Evolutionary conservation across 2,113 vertebrate species (phyloP).

Genomic region (Ameiurus melas): DNA sequence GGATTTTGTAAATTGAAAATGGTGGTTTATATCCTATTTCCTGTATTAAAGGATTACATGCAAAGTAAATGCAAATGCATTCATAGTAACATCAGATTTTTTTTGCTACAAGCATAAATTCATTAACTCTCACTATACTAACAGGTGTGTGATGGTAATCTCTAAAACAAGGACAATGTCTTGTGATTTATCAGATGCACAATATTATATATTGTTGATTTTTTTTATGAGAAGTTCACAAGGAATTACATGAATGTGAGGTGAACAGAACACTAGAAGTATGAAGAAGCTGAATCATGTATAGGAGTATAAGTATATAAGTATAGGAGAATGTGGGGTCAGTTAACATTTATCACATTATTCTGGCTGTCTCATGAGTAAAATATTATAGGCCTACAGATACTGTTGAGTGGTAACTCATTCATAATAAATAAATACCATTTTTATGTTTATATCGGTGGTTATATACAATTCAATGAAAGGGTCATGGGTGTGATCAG

Average conservation of each 20-base stretch:
- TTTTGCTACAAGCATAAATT: neutral
- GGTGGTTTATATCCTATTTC: neutral
- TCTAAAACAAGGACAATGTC: neutral
- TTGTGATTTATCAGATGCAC: neutral
- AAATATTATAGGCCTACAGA: neutral
- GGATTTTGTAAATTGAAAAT: constrained; percentile 1
- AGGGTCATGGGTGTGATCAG: neutral
- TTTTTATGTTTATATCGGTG: neutral
- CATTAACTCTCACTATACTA: neutral
- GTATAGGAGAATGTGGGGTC: neutral
- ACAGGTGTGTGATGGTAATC: neutral
- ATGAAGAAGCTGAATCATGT: neutral
- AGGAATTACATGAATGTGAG: neutral
- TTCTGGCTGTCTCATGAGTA: neutral
- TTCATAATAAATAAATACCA: neutral
- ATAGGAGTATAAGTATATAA: neutral
- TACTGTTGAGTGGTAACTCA: neutral
- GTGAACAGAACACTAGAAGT: neutral
- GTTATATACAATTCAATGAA: neutral
- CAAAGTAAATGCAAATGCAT: neutral
- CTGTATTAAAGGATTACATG: neutral
- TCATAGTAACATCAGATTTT: neutral
- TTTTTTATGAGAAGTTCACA: neutral
- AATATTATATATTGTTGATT: neutral
- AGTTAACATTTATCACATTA: neutral